Base-by-base conservation (phyloP, 2,113 vertebrate genomes). In the Pteruthius melanotis region DNA sequence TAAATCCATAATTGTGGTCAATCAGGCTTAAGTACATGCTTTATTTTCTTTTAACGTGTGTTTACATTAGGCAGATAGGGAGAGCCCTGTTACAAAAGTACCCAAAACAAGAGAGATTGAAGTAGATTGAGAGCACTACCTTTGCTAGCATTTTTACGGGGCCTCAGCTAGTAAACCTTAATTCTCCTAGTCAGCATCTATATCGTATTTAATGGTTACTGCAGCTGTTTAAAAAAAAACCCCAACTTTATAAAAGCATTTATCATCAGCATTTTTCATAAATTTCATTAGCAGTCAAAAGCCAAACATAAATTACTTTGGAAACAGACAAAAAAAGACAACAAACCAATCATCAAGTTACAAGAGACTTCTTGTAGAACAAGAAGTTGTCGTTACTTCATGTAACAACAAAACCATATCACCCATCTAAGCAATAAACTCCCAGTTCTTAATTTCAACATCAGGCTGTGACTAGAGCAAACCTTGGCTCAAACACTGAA, bases 381-480 rank as follows among this genome's bases (percentile, higher is more conserved):
- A n/a, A n/a, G n/a, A n/a, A n/a, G n/a, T n/a, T n/a, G n/a, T n/a
- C n/a, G n/a, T n/a, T n/a, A n/a, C n/a, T n/a, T n/a, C n/a, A n/a
- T n/a, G n/a, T n/a, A n/a, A n/a, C n/a, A 90, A 53, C 37, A 80
- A 71, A 86, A 74, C 33, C 26, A 35, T 78, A 90, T 85, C 78
- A 82, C 79, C 54, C 87, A 74, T 90, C 61, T 95, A 56, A 94
- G 76, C 82, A 94, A 89, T 88, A 79, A 94, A 70, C 23, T 64
- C 68, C 23, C 53, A 77, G 66, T 70, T 84, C 89, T 95, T 92
- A 77, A 84, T 77, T 87, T 89, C 39, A 84, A 10, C 7, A 7
- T 79, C 79, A 89, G 72, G 70, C 87, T 93, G 79, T 78, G 88
- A 91, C 69, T 91, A 93, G 78, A 79, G 84, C 35, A 91, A 87